Conservation (phyloP, 2,888 invertebrate genomes). For the Parasteatoda lunata region DNA sequence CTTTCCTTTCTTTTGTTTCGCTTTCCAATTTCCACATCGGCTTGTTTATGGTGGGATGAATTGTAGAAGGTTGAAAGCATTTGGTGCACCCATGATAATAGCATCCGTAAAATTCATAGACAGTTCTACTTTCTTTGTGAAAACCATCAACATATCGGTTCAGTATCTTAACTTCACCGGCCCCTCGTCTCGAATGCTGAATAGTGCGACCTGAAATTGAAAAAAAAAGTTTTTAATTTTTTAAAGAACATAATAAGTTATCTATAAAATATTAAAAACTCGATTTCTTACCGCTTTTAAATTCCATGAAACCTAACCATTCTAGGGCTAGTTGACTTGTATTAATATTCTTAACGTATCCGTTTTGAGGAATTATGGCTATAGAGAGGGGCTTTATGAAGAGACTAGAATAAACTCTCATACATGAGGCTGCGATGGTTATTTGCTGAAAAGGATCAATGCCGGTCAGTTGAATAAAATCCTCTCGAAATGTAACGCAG, state of each 20-base stretch:
- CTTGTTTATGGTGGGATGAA: constrained; percentile 5
- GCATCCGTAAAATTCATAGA: constrained; percentile 70
- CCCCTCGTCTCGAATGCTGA: constrained; percentile 13
- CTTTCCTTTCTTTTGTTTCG: constrained; percentile 57
- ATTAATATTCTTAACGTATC: neutral
- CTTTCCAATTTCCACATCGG: constrained; percentile 55
- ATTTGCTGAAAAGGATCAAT: no score
- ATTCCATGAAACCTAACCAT: constrained; percentile 67
- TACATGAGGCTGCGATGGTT: no score
- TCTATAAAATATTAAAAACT: no score
- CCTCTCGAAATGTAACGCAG: no score
- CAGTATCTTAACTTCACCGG: constrained; percentile 64
- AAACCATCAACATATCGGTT: constrained; percentile 67
- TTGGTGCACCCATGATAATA: constrained; percentile 69
- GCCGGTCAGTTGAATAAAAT: no score
- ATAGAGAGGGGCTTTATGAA: no score
- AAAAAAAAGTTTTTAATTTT: neutral
- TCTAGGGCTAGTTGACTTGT: neutral
- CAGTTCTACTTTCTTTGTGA: constrained; percentile 12
- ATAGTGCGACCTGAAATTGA: neutral
- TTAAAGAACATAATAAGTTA: neutral
- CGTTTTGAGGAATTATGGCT: no score
- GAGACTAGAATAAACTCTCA: no score
- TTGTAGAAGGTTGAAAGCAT: constrained; percentile 38
- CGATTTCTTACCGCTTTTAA: neutral